Evolutionary conservation across 2,113 vertebrate species (phyloP).

Genomic region (Xiphias gladius): DNA sequence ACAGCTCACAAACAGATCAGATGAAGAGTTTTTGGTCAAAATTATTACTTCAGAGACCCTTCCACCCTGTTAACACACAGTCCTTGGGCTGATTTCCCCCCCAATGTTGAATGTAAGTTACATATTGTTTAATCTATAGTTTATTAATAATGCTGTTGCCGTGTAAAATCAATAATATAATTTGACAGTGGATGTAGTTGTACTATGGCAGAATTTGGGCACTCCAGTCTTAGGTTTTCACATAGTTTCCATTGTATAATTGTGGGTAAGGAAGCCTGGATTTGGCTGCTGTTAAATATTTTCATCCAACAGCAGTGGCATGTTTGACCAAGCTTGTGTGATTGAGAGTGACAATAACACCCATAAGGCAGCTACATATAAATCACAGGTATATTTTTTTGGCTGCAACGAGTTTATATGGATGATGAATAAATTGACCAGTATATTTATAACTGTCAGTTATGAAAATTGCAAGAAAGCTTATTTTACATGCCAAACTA

Average conservation of each 20-base stretch:
- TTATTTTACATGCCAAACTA: slow-evolving; percentile 32
- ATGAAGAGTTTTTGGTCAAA: slow-evolving; percentile 48
- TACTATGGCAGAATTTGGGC: not conserved
- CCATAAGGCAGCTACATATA: slow-evolving; percentile 32
- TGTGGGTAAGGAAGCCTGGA: slow-evolving; percentile 4
- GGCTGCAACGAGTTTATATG: slow-evolving; percentile 19
- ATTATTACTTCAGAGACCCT: slow-evolving; percentile 1
- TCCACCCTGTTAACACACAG: slow-evolving; percentile 2
- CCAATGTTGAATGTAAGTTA: not conserved
- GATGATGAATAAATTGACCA: slow-evolving; percentile 1
- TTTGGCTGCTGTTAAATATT: not conserved
- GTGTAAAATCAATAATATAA: not conserved
- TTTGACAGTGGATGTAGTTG: not conserved
- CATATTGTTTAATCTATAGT: not conserved
- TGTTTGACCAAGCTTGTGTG: slow-evolving; percentile 11
- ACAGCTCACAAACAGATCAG: slow-evolving; percentile 56
- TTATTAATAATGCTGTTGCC: not conserved
- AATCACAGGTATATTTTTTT: not conserved
- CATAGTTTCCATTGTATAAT: not conserved
- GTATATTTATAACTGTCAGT: not conserved
- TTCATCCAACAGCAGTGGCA: not conserved
- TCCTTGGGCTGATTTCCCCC: not conserved
- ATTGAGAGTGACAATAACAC: slow-evolving; percentile 2
- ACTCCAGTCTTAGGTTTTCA: not conserved
- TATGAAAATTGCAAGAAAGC: slow-evolving; percentile 6